A percentile compares a stretch with the other conserved stretches of the same genome.
Conservation (phyloP, 2,797 vertebrate species). For the Tinamus major region DNA sequence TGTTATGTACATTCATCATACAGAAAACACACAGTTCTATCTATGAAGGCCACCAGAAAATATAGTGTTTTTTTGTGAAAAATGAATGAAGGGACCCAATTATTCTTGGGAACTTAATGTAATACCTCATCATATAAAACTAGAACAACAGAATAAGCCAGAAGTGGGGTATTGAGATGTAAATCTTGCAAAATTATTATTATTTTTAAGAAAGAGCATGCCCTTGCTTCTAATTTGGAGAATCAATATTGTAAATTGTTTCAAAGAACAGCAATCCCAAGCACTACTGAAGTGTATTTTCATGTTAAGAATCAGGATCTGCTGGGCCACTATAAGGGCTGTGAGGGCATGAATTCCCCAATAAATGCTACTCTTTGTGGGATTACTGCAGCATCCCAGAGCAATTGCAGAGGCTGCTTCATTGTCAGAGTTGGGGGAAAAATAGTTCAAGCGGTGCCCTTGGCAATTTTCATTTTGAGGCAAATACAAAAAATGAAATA, state of each 20-base stretch:
- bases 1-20: not conserved
- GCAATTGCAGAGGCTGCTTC: not conserved
- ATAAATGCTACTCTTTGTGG: rapidly evolving
- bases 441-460: not conserved
- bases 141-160: not conserved
- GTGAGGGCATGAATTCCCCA: rapidly evolving
- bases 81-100: not conserved
- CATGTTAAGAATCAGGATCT: not conserved
- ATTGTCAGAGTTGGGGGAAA: not conserved
- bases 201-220: not conserved
- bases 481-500: not conserved
- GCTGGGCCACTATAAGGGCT: rapidly evolving
- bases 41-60: not conserved
- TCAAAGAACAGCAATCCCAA: not conserved
- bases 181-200: not conserved
- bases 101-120: not conserved
- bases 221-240: not conserved
- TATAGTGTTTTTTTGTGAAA: not conserved
- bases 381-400: not conserved
- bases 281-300: not conserved
- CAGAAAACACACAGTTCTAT: not conserved
- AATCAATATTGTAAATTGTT: not conserved
- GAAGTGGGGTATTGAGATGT: not conserved
- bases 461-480: not conserved
- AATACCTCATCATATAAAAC: not conserved